Base-by-base conservation (phyloP, 2,888 invertebrate genomes). In the Agonopterix arenella region DNA sequence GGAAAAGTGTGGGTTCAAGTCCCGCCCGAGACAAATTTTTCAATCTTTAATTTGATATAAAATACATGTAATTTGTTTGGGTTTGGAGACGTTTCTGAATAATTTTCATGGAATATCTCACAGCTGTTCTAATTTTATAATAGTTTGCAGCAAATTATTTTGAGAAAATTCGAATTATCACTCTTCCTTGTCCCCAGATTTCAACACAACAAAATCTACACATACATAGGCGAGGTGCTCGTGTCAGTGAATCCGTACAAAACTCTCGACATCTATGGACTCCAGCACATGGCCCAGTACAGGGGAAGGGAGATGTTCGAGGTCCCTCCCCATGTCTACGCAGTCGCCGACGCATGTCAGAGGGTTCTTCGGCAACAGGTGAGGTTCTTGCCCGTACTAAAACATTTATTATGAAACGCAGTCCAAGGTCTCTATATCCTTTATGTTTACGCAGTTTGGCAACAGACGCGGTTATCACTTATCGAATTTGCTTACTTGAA, bases 221-320 rank as follows among this genome's bases (percentile, higher is more conserved):
- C 98, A 7, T 99, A 99, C 89, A 99, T 99, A 66, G 99, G 99
- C 43, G 99, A 99, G 89, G 98, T 98, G 66, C 94, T 97, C 74
- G 97, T 99, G 42, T 98, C 98, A 0, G 96, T 99, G 62, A 99
- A 99, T 89, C 99, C 99, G 1, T 99, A 99, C 90, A 93, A 95
- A 74, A 93, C 91, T 45, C 92, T 98, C 82, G 96, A 97, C 78
- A 97, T 99, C 74, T 99, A 98, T 89, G 96, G 95, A 52, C 90
- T 92, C 49, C 93, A 95, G 58, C 93, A 94, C 71, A 94, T 99
- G 77, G 94, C 95, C 55, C 93, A 96, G 85, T 99, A 98, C 88
- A 57, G 84, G 90, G 97, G 96, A 9, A 90, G 98, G 66, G 98
- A 99, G 90, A 92, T 98, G 71, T 99, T 98, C 76, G 99, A 99